Percentiles rank a stretch among this genome's conserved stretches.
These are phyloP conservation scores for Vicugna pacos DNA, from an alignment of 2,113 vertebrate genomes.

Conservation along the genomic window DNA sequence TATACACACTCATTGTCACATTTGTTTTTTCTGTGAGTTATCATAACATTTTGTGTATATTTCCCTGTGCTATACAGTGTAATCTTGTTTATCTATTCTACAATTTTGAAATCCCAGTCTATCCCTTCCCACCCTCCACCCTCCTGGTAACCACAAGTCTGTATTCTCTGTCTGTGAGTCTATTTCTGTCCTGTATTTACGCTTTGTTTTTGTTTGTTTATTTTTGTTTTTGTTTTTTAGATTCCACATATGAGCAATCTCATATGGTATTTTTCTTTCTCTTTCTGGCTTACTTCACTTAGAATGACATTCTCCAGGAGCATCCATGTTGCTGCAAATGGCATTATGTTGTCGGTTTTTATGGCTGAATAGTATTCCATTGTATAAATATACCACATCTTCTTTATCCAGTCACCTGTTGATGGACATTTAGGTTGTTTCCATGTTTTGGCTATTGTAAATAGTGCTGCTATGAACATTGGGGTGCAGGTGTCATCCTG, in stretches of 20 bases:
- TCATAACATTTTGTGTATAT: too few relatives aligned
- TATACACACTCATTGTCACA: too few relatives aligned
- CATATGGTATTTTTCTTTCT: not conserved
- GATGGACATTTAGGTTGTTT: not conserved
- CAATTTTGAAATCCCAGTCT: too few relatives aligned
- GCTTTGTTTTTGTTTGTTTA: too few relatives aligned
- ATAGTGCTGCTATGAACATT: not conserved
- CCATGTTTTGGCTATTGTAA: not conserved
- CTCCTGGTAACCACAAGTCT: not conserved
- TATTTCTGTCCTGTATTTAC: not conserved
- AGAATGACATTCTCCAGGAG: not conserved
- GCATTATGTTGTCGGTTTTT: not conserved
- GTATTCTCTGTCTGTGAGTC: not conserved
- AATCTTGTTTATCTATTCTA: too few relatives aligned
- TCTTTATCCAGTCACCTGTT: not conserved
- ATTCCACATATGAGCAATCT: not conserved
- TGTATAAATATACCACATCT: not conserved
- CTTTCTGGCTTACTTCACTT: not conserved
- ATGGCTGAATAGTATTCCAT: not conserved
- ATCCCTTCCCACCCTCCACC: not conserved
- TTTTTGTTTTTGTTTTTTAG: not conserved
- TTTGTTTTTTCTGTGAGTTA: too few relatives aligned
- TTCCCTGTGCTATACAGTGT: too few relatives aligned
- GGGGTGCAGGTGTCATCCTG: too few relatives aligned
- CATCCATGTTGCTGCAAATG: not conserved